Evolutionary conservation across 2,888 invertebrate genomes (phyloP).

Genomic region (Drosophila heteroneura): DNA sequence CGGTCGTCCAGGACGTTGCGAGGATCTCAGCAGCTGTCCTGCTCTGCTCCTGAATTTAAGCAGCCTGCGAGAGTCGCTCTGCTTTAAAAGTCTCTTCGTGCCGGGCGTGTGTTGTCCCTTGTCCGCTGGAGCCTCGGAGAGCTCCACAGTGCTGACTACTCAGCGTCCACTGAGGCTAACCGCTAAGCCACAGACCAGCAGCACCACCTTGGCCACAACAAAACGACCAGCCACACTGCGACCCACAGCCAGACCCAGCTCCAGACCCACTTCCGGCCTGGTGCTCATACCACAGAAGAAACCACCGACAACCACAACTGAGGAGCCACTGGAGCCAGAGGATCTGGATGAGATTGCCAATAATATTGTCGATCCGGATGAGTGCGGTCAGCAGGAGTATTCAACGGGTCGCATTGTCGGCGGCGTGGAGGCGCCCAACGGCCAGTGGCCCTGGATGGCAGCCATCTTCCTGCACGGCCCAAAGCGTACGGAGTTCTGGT

Average conservation of each 20-base stretch:
- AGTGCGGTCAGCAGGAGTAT: conserved; percentile 93
- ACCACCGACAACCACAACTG: conserved; percentile 85
- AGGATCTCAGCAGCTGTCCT: conserved; percentile 95
- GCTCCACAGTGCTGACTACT: conserved; percentile 82
- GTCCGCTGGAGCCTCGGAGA: conserved; percentile 71
- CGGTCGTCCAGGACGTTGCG: conserved; percentile 92
- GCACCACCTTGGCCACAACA: conserved; percentile 80
- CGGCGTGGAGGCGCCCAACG: conserved; percentile 93
- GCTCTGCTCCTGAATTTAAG: conserved; percentile 92
- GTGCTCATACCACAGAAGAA: conserved; percentile 84
- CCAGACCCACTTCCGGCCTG: conserved; percentile 76
- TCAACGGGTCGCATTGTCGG: conserved; percentile 96
- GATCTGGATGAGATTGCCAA: conserved; percentile 73
- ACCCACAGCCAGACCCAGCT: conserved; percentile 64
- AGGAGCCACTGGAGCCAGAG: conserved; percentile 75
- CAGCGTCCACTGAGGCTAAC: conserved; percentile 82
- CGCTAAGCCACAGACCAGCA: conserved; percentile 74
- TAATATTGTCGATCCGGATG: conserved; percentile 85
- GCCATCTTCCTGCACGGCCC: conserved; percentile 96
- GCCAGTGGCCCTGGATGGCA: conserved; percentile 98
- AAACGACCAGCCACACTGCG: conserved; percentile 76
- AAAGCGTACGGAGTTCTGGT: conserved; percentile 95
- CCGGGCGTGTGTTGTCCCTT: conserved; percentile 96
- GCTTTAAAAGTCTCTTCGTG: conserved; percentile 95
- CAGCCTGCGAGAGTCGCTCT: conserved; percentile 93